These are phyloP conservation scores for Conomelus anceps DNA, from an alignment of 2,888 invertebrate species.

Conservation along the genomic window DNA sequence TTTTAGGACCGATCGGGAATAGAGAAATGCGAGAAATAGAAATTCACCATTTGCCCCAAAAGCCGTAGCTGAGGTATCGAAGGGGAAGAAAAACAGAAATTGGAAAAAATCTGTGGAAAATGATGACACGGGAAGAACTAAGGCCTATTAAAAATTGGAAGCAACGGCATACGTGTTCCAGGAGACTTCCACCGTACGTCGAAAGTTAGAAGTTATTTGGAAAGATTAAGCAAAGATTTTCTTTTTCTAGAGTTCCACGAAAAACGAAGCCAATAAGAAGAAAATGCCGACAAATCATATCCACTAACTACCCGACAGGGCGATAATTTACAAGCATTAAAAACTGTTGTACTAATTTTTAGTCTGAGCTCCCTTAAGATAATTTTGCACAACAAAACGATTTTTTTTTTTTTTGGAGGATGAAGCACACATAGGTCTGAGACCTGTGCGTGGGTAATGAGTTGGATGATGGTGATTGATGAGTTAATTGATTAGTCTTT, in stretches of 20 bases:
- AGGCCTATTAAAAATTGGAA: not conserved
- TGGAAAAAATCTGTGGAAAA: not conserved
- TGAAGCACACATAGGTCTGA: too few relatives aligned
- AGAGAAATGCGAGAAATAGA: too few relatives aligned
- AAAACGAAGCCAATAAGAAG: not conserved
- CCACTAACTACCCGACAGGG: not conserved
- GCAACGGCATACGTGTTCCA: not conserved
- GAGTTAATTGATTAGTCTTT: too few relatives aligned
- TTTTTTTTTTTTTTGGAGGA: too few relatives aligned
- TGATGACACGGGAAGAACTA: not conserved
- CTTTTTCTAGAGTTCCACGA: not conserved
- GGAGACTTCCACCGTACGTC: not conserved
- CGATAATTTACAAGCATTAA: not conserved
- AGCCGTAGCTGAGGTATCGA: not conserved
- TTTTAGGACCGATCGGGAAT: not conserved
- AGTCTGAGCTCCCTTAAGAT: too few relatives aligned
- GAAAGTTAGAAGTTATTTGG: not conserved
- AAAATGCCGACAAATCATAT: not conserved
- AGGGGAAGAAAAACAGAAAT: not conserved
- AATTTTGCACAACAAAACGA: too few relatives aligned
- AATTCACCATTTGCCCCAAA: not conserved
- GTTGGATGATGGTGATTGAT: too few relatives aligned
- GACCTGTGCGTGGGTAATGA: too few relatives aligned
- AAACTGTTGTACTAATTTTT: not conserved
- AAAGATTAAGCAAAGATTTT: not conserved